These are phyloP conservation scores for Megamerina dolium DNA, from an alignment of 2,888 invertebrate species.

Conservation along the genomic window DNA sequence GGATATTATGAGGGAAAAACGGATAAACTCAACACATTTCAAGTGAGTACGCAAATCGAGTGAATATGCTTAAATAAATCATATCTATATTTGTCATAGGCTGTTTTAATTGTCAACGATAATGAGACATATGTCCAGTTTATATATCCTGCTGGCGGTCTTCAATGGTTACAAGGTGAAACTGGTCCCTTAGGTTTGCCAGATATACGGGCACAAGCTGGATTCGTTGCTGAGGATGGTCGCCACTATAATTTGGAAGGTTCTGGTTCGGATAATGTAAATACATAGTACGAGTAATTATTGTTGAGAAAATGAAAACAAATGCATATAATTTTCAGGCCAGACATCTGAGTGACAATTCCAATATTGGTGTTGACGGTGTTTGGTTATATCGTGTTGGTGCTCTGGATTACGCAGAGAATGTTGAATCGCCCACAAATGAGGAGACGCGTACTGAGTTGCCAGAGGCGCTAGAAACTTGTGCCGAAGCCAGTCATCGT, in stretches of 20 bases:
- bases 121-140: conserved; percentile 76
- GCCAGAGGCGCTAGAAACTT: conserved; percentile 46
- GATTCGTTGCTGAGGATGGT: conserved; percentile 81
- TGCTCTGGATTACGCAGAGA: conserved; percentile 54
- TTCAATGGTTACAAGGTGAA: conserved; percentile 88
- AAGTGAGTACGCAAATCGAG: conserved; percentile 51
- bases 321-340: conserved; percentile 27
- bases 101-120: conserved; percentile 38
- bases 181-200: conserved; percentile 69
- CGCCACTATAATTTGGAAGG: conserved; percentile 69
- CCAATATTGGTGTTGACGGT: conserved; percentile 79
- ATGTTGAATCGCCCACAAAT: conserved; percentile 64
- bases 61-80: background rate
- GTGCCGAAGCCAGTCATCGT: conserved; percentile 60
- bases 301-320: conserved; percentile 75
- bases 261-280: conserved; percentile 84
- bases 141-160: conserved; percentile 78
- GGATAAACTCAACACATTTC: conserved; percentile 82
- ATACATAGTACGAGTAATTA: conserved; percentile 70
- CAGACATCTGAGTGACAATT: conserved; percentile 60
- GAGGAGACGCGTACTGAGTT: conserved; percentile 48
- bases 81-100: conserved; percentile 19
- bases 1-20: conserved; percentile 60
- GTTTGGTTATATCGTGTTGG: conserved; percentile 84
- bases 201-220: conserved; percentile 90